Percentiles rank a stretch among this genome's conserved stretches.
phyloP scores from a whole-genome alignment of 1,140 invertebrate genomes.

The Dolichoris vasculosae region DNA sequence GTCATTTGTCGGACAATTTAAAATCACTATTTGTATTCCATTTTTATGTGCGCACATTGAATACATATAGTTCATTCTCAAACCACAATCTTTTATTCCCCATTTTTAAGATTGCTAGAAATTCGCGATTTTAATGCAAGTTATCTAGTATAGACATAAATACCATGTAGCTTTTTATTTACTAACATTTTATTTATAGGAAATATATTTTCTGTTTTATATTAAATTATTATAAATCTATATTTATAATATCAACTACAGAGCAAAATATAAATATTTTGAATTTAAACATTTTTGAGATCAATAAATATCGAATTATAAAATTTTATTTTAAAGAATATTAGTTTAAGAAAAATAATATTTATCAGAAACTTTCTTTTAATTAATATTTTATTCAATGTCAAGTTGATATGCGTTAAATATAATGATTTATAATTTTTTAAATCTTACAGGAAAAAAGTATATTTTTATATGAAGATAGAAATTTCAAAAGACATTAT shows the following conservation, averaged over 20 bases:
- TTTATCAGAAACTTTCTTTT: neutral
- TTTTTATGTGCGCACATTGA: conserved; percentile 64
- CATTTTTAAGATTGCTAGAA: conserved; percentile 40
- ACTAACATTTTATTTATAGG: conserved; percentile 39
- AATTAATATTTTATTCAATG: neutral
- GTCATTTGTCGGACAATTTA: conserved; percentile 68
- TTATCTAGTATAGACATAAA: conserved; percentile 14
- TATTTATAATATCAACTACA: conserved; percentile 11
- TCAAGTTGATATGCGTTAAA: conserved; percentile 7
- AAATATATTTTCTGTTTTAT: conserved; percentile 20
- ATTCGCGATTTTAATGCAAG: conserved; percentile 43
- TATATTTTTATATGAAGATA: conserved; percentile 9
- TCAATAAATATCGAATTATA: too few relatives aligned
- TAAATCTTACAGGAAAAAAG: neutral
- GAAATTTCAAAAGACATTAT: conserved; percentile 10
- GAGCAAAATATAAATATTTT: neutral
- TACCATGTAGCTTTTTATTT: neutral
- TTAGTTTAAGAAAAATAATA: neutral
- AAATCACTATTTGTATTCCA: conserved; percentile 66
- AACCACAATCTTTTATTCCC: conserved; percentile 28
- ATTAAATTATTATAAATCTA: conserved; percentile 26
- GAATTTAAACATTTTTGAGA: neutral
- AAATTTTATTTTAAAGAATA: neutral
- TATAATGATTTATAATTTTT: conserved; percentile 18
- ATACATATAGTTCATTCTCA: conserved; percentile 54